Evolutionary conservation across 2,113 vertebrate genomes (phyloP).

Genomic region (Athene noctua): DNA sequence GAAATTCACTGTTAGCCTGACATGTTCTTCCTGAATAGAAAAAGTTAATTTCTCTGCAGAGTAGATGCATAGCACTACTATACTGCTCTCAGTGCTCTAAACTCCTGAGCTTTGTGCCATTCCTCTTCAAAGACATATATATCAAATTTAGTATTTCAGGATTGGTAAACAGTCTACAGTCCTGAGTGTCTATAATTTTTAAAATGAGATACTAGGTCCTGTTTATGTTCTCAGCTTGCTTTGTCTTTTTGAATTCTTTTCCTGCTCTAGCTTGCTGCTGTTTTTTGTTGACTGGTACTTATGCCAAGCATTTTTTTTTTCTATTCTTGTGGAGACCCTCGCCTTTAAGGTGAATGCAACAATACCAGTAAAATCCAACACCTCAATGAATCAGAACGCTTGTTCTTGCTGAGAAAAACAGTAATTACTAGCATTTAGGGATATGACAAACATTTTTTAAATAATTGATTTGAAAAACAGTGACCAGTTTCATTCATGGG

Average conservation of each 20-base stretch:
- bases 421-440: neutral
- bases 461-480: neutral
- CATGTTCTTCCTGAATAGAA: neutral
- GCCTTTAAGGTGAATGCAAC: neutral
- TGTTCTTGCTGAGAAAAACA: neutral
- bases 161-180: neutral
- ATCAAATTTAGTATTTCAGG: neutral
- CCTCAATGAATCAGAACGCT: neutral
- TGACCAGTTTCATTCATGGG: neutral
- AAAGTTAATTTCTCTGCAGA: neutral
- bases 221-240: neutral
- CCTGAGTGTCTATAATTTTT: neutral
- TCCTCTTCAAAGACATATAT: neutral
- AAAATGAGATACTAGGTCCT: neutral
- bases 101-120: neutral
- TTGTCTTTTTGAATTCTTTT: neutral
- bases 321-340: fast-evolving
- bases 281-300: neutral
- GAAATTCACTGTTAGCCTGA: neutral
- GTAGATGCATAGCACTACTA: neutral
- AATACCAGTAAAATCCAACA: neutral
- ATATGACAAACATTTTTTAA: neutral
- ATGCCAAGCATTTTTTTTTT: neutral
- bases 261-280: neutral
- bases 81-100: neutral